phyloP scores from a whole-genome alignment of 2,797 vertebrate genomes.

The Buphagus erythrorhynchus region DNA sequence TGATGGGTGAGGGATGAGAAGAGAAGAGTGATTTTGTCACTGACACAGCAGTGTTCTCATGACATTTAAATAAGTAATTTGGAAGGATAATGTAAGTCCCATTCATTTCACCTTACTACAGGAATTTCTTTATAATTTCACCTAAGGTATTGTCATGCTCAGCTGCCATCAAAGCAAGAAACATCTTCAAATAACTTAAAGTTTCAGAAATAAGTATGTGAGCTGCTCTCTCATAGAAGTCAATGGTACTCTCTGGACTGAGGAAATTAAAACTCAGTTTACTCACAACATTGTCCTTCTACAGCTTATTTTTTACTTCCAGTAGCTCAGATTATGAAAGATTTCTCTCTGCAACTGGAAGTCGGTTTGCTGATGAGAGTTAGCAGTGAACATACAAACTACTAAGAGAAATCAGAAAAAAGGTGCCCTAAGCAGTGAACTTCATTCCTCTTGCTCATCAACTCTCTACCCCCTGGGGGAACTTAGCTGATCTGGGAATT shows the following conservation, averaged over 20 bases:
- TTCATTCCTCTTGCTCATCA: neutral
- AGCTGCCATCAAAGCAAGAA: neutral
- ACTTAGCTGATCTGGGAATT: slow-evolving; percentile 16
- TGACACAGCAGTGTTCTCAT: neutral
- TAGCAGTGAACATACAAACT: neutral
- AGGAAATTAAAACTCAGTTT: neutral
- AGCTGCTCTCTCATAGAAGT: neutral
- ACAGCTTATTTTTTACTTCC: neutral
- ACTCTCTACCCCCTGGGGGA: neutral
- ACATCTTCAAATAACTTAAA: neutral
- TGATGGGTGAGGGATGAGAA: neutral
- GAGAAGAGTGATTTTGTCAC: neutral
- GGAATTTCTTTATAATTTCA: neutral
- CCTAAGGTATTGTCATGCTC: neutral
- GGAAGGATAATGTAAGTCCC: neutral
- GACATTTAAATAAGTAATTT: neutral
- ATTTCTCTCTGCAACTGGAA: neutral
- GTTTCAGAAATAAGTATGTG: neutral
- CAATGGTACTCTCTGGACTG: neutral
- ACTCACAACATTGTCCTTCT: neutral
- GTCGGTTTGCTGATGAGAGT: neutral
- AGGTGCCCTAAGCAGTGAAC: neutral
- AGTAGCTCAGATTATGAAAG: neutral
- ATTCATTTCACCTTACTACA: neutral
- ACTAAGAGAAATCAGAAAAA: neutral